Percentiles rank a stretch among this genome's conserved stretches.
Conservation (phyloP, 2,113 vertebrate genomes). For the Bubo scandiacus region DNA sequence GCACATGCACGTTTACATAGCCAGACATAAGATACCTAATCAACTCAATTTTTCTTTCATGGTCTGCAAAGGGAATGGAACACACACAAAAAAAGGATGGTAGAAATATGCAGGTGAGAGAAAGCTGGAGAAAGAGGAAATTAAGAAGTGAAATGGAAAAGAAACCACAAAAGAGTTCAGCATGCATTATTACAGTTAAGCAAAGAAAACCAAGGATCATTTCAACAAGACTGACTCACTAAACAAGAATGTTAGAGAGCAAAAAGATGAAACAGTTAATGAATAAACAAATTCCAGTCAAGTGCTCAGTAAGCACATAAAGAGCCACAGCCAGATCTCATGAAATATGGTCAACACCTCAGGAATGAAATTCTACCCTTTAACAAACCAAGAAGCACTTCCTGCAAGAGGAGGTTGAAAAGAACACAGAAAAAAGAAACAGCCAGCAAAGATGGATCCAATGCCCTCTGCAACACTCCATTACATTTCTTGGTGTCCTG, state of each 20-base stretch:
- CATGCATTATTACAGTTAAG: conserved; percentile 57
- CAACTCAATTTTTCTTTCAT: conserved; percentile 90
- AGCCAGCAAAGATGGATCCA: not conserved
- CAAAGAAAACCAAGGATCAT: conserved; percentile 15
- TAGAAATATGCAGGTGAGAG: conserved; percentile 15
- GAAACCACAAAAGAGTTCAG: conserved; percentile 62
- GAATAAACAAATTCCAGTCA: not conserved
- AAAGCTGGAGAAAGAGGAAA: conserved; percentile 1
- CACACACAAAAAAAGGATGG: conserved; percentile 36
- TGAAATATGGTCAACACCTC: not conserved
- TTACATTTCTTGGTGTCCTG: not conserved
- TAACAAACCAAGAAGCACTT: not conserved
- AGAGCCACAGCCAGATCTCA: not conserved
- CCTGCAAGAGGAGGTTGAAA: not conserved
- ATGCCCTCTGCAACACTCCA: not conserved
- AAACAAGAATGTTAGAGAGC: not conserved
- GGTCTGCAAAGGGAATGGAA: conserved; percentile 77
- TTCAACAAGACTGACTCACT: not conserved
- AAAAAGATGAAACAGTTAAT: not conserved
- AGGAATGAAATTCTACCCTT: not conserved
- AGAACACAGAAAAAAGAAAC: not conserved
- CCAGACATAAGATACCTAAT: conserved; percentile 90
- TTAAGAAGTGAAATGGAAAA: conserved; percentile 37
- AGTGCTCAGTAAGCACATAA: not conserved
- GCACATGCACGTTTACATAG: conserved; percentile 86